Conservation (phyloP, 2,797 vertebrate species). For the Sebastes trivittatus region DNA sequence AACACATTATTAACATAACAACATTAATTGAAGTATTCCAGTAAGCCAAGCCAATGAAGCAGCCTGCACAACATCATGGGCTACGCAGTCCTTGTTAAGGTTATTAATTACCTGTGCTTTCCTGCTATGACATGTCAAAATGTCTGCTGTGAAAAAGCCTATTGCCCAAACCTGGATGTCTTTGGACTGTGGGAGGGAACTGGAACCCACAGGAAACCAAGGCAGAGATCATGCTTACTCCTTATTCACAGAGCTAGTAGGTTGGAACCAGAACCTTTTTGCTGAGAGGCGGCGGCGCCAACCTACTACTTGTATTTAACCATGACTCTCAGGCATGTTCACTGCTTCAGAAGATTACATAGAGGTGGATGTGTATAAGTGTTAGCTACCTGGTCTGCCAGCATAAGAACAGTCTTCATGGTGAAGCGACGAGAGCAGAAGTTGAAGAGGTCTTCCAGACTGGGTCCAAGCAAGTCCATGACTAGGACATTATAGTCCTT, state of each 20-base stretch:
- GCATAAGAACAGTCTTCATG: constrained; percentile 99
- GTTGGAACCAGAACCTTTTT: not conserved
- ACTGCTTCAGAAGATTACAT: not conserved
- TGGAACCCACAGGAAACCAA: not conserved
- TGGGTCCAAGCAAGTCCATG: constrained; percentile 98
- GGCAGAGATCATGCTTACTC: not conserved
- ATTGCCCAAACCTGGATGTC: not conserved
- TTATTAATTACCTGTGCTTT: not conserved
- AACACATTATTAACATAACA: not conserved
- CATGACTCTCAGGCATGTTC: not conserved
- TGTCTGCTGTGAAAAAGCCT: not conserved
- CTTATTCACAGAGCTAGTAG: not conserved
- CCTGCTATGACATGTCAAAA: not conserved
- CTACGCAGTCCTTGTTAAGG: not conserved
- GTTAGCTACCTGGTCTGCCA: constrained; percentile 95
- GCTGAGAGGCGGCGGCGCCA: not conserved
- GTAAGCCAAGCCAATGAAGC: not conserved
- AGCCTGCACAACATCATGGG: not conserved
- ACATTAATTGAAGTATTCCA: not conserved
- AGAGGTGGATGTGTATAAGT: not conserved
- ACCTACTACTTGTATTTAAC: not conserved
- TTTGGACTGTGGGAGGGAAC: not conserved
- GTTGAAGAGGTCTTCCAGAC: constrained; percentile 98
- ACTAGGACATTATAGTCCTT: constrained; percentile 99
- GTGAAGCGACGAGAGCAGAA: constrained; percentile 99